Base-by-base conservation (phyloP, 2,113 vertebrate species). In the Vidua chalybeata region DNA sequence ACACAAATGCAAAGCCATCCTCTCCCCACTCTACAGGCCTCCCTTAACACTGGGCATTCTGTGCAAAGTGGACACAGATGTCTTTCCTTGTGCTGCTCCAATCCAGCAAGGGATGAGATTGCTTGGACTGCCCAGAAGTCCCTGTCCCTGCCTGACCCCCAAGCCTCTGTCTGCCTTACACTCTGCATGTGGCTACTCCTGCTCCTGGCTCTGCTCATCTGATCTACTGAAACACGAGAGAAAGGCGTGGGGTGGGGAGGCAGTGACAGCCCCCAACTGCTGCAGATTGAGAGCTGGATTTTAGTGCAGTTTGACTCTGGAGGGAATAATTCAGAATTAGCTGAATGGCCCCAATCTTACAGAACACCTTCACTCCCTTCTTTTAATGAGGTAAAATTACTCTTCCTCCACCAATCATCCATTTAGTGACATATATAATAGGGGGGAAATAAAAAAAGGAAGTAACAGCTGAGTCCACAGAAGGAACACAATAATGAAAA, bases 241-340 rank as follows among this genome's bases (percentile, higher is more conserved):
- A 17, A 43, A 31, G 37, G 28, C 43, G 13, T 1, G 11, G 13
- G 24, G 24, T 33, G 46, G 41, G 48, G 18, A 7, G 8, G 62
- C 3, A 13, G 48, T 0, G 2, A 51, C 31, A 20, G 5, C 3
- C 7, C 24, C 6, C 39, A 41, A 2, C 22, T 0, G 0, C 52
- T 8, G 5, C 48, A 59, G 45, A 35, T 39, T 9, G 3, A 14
- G 33, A 43, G 15, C 26, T 4, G 8, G 26, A 30, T 33, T 84
- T 62, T n/a, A 75, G 21, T 87, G 45, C 56, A 48, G 56, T 35
- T 81, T 45, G 13, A 68, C 41, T 69, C 35, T 27, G 27, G 35
- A 64, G 8, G 67, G 61, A 48, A 23, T 51, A 10, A 68, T 27
- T 81, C 45, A 62, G 10, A 35, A 37, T 64, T 16, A 62, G 28